phyloP scores from a whole-genome alignment of 2,888 invertebrate species.

The Pachymerium ferrugineum region DNA sequence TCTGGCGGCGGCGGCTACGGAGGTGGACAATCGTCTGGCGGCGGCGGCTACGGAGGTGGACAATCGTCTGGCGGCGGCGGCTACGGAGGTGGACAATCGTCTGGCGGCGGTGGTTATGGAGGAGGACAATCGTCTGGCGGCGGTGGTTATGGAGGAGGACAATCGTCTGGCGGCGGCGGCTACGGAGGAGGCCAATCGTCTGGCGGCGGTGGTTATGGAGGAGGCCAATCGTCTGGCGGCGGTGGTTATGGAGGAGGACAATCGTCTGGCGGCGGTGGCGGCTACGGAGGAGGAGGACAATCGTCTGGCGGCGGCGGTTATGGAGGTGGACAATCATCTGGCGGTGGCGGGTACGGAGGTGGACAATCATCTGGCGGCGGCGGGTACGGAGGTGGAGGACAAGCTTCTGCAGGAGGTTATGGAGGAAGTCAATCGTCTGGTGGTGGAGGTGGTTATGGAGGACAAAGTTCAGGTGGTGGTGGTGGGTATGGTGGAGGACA shows the following conservation, averaged over 20 bases:
- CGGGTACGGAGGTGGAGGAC: not conserved
- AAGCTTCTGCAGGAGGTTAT: slow-evolving; percentile 10
- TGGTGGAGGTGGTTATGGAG: not conserved
- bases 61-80: not conserved
- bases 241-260: not conserved
- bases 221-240: not conserved
- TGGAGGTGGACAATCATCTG: not conserved
- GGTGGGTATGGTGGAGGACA: not conserved
- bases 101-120: not conserved
- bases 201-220: not conserved
- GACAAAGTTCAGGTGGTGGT: not conserved
- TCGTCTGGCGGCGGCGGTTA: not conserved
- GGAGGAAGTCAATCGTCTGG: not conserved
- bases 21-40: not conserved
- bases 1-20: not conserved
- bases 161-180: not conserved
- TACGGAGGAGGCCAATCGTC: not conserved
- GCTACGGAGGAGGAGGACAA: not conserved
- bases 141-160: not conserved
- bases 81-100: not conserved
- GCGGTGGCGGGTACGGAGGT: not conserved
- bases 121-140: not conserved
- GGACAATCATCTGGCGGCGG: not conserved
- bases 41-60: not conserved
- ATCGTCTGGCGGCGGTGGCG: not conserved